A percentile compares a stretch with the other conserved stretches of the same genome.
Evolutionary conservation across 2,113 vertebrate genomes (phyloP).

Genomic region (Microtus pennsylvanicus): DNA sequence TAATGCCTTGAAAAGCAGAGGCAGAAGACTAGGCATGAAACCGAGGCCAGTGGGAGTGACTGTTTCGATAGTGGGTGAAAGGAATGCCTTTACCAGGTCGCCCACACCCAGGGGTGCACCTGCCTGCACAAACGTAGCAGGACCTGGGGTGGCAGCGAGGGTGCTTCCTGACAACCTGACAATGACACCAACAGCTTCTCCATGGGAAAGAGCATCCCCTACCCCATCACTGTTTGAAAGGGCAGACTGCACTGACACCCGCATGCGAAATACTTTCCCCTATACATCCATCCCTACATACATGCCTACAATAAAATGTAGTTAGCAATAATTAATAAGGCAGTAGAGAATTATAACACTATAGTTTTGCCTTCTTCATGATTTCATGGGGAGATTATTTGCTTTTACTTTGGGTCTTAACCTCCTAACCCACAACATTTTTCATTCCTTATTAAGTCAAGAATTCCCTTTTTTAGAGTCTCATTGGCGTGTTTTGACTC

Average conservation of each 20-base stretch:
- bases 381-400: not conserved
- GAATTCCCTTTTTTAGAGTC: not conserved
- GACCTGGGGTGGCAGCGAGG: too few species aligned
- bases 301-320: too few species aligned
- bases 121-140: not conserved
- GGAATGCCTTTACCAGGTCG: not conserved
- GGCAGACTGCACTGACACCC: not conserved
- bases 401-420: not conserved
- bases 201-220: not conserved
- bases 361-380: not conserved
- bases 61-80: not conserved
- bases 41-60: not conserved
- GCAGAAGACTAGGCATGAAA: not conserved
- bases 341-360: too few species aligned
- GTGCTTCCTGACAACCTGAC: not conserved
- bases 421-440: not conserved
- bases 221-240: too few species aligned
- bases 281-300: rapidly evolving
- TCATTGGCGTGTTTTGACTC: not conserved
- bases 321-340: not conserved
- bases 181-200: not conserved
- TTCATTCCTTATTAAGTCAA: not conserved
- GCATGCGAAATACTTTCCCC: not conserved
- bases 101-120: too few species aligned
- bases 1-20: not conserved